A percentile compares a stretch with the other conserved stretches of the same genome.
phyloP scores from a whole-genome alignment of 2,113 vertebrate species.

The Eulemur rufifrons region DNA sequence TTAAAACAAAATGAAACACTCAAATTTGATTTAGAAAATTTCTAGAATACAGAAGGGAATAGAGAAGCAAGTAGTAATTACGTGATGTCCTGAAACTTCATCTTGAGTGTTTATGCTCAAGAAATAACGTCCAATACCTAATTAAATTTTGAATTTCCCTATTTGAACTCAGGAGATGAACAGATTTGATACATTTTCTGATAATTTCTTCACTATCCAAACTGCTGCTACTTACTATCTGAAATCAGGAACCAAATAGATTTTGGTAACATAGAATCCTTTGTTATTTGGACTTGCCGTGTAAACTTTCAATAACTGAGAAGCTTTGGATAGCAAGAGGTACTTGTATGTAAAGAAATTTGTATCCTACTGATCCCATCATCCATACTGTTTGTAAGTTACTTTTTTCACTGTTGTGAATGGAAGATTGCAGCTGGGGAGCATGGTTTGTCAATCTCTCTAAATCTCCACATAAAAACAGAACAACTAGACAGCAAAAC shows the following conservation, averaged over 20 bases:
- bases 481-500: neutral
- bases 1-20: neutral
- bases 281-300: neutral
- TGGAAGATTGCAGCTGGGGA: neutral
- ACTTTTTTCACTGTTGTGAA: neutral
- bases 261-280: neutral
- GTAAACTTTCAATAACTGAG: neutral
- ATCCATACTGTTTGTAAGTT: neutral
- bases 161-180: constrained; percentile 30
- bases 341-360: neutral
- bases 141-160: constrained; percentile 35
- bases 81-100: neutral
- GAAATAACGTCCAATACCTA: neutral
- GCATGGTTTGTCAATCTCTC: neutral
- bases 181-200: neutral
- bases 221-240: neutral
- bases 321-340: neutral
- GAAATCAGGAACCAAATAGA: neutral
- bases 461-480: neutral
- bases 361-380: neutral
- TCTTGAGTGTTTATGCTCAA: constrained; percentile 2
- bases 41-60: neutral
- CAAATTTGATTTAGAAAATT: constrained; percentile 6
- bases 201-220: neutral
- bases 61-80: constrained; percentile 21